phyloP scores from a whole-genome alignment of 2,797 vertebrate species.

The Tadarida brasiliensis region DNA sequence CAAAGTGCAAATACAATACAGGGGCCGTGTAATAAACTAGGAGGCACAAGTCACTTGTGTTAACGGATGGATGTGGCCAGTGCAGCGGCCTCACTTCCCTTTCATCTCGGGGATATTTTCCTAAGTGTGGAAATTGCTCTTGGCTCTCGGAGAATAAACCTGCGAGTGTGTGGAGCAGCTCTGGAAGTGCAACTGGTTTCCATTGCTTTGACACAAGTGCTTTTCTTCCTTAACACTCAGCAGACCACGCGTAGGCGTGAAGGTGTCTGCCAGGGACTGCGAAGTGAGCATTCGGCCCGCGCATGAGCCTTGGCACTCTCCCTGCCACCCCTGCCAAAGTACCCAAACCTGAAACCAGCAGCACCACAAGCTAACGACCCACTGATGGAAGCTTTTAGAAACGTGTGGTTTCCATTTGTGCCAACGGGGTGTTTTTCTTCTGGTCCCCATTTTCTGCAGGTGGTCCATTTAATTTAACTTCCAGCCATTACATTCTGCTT shows the following conservation, averaged over 20 bases:
- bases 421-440: slow-evolving; percentile 66
- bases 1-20: not conserved
- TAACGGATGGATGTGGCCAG: not conserved
- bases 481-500: slow-evolving; percentile 82
- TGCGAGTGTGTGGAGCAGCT: not conserved
- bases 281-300: slow-evolving; percentile 52
- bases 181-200: slow-evolving; percentile 33
- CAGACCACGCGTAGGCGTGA: slow-evolving; percentile 38
- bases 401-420: slow-evolving; percentile 83
- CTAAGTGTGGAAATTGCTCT: not conserved
- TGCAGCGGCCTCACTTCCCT: not conserved
- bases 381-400: slow-evolving; percentile 84
- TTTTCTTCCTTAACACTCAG: slow-evolving; percentile 75
- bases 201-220: slow-evolving; percentile 62
- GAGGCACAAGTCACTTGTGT: not conserved
- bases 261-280: slow-evolving; percentile 82
- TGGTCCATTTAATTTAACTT: slow-evolving; percentile 86
- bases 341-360: slow-evolving; percentile 82
- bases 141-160: not conserved
- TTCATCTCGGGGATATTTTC: not conserved
- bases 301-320: slow-evolving; percentile 79
- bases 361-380: slow-evolving; percentile 81
- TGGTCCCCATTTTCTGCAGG: slow-evolving; percentile 84
- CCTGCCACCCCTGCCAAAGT: slow-evolving; percentile 82
- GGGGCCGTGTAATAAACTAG: not conserved